A percentile compares a stretch with the other conserved stretches of the same genome.
Conservation (phyloP, 2,113 vertebrate genomes). For the Tragulus kanchil region DNA sequence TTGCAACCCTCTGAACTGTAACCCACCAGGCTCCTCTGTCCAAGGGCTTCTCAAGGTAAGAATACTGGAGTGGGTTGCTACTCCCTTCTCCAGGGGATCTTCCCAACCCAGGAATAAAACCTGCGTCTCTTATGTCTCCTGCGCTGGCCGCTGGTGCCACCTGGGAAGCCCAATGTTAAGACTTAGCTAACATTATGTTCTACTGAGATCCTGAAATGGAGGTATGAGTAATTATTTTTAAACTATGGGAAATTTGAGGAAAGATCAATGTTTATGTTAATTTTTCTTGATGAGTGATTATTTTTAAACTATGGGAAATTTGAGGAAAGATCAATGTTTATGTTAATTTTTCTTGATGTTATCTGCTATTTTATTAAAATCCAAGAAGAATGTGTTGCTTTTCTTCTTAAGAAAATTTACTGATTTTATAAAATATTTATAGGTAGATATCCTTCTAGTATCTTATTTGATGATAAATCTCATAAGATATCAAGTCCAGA, state of each 20-base stretch:
- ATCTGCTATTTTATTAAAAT: not conserved
- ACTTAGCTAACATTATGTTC: not conserved
- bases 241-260: not conserved
- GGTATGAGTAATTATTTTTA: not conserved
- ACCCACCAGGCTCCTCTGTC: not conserved
- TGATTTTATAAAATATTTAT: slow-evolving; percentile 40
- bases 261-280: not conserved
- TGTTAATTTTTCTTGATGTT: not conserved
- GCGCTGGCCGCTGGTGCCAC: not conserved
- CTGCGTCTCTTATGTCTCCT: not conserved
- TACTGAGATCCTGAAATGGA: slow-evolving; percentile 22
- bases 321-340: no score
- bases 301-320: no score
- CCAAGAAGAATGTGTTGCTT: not conserved
- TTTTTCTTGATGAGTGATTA: no score
- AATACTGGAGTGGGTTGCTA: not conserved
- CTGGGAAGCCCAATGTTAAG: not conserved
- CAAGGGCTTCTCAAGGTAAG: not conserved
- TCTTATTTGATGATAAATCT: not conserved
- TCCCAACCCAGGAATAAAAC: not conserved
- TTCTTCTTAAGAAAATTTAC: not conserved
- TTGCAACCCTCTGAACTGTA: not conserved
- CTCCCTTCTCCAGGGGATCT: not conserved
- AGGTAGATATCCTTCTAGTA: not conserved
- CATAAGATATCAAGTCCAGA: not conserved